Base-by-base conservation (phyloP, 2,888 invertebrate species). In the Dynastes maya region DNA sequence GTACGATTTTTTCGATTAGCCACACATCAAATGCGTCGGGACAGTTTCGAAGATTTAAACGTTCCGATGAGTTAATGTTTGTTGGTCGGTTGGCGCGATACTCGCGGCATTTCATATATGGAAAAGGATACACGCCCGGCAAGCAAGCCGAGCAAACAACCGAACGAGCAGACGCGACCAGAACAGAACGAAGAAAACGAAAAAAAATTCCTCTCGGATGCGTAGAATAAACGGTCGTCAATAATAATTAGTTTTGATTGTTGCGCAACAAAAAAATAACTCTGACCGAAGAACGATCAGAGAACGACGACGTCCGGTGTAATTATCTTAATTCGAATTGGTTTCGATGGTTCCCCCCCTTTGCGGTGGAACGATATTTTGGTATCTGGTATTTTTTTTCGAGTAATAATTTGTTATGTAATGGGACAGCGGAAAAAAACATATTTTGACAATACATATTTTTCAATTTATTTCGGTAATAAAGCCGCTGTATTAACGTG, bases 1-100 rank as follows among this genome's bases (percentile, higher is more conserved):
- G 27, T 45, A 61, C 72, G 29, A 61, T 61, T 74, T 74, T 61
- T 74, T 74, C 61, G 11, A 74, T 74, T 74, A 61, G 37, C 72
- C 61, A 45, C 61, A 58, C 55, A 40, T 71, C 71, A 32, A 58
- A 71, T 55, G 37, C 71, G 71, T 13, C 71, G 55, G 32, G 71
- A 71, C 61, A 61, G 63, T 74, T 61, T 40, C 16, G 51, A 68
- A 51, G 51, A 68, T 68, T 51, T 51, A 68, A 68, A 51, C 68
- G 16, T 68, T 49, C 27, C 51, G 68, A 68, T 68, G 51, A 68
- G 51, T 68, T 68, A 68, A 68, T 68, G 68, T 51, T 51, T n/a
- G 63, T 32, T 29, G 63, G 55, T 22, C 27, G 27, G 1, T 29
- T n/a, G 29, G 63, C 27, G 13, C 63, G 63, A 8, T 29, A 5